Evolutionary conservation across 1,140 invertebrate genomes (phyloP), one percentile per base, ranked within the genome.

Genomic region (Drepana arcuata): DNA sequence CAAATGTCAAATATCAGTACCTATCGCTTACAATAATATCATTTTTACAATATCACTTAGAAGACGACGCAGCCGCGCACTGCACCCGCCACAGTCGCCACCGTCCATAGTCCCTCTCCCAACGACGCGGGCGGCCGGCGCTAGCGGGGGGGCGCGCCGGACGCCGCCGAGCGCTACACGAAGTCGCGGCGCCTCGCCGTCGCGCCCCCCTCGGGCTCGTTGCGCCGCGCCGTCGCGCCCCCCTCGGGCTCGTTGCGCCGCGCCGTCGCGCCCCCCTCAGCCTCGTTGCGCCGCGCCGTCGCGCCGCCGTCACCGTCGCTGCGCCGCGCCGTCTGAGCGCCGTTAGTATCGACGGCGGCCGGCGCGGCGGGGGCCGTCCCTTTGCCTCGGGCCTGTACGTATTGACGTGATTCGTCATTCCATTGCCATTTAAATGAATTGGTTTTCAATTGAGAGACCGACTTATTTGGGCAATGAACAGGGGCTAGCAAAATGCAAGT

Each of bases 121-220:
- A 44, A 27, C 31, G 34, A 16, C 49, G 51, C 14, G 45, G 23
- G 41, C 56, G 18, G 43, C 38, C 25, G 49, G 55, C 13, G 18
- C 18, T 21, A 21, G 66, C 51, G 5, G 63, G 54, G 25, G 18
- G 69, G 65, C 41, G 66, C 57, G 46, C 50, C 53, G 51, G 57
- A 41, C 68, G 63, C 71, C 64, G 58, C 60, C 57, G 59, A 57
- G 58, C 68, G 72, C 72, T 77, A 73, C 62, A 75, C 62, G 53
- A 70, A 64, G 33, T 75, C 68, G 15, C 70, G 57, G 27, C 68
- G 60, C 2, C 69, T 60, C 43, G 37, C 42, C 37, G 54, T 44
- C 25, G 52, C 54, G 7, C 27, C 37, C 28, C 13, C 32, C 24
- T 27, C n/a, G 2, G 24, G 15, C 37, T 14, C 24, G 29, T 14